Base-by-base conservation (phyloP, 2,797 vertebrate species). In the Salmo trutta region DNA sequence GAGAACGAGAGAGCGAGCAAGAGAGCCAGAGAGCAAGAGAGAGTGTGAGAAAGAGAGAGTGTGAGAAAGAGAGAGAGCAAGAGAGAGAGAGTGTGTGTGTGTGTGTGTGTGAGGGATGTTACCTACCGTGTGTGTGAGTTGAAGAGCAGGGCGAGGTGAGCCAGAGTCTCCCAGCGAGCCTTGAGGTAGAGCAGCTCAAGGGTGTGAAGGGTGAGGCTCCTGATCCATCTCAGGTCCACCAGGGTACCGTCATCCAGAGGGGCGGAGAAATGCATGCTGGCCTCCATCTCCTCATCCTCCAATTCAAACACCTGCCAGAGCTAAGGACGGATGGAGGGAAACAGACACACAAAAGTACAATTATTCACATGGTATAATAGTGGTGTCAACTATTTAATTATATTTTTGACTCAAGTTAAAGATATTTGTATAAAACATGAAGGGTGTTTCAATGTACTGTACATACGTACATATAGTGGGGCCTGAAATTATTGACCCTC, bases 131-230 rank as follows among this genome's bases (percentile, higher is more conserved):
- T 95, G 84, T 95, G 66, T 75, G 86, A 79, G 85, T 98, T 99
- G 88, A 97, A 99, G 66, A 96, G 90, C 77, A 98, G 86, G 73
- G 96, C 95, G 79, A 97, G 94, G 76, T 97, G 95, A 65, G 94
- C 93, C 52, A 99, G 89, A 5, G 88, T 89, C 93, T 98, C 97
- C 97, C 98, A 99, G 88, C 95, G 97, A 79, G 91, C 92, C 76
- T 91, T 89, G 56, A 94, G 84, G 89, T 96, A 95, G 14, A 99
- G 93, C 79, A 93, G 56, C 88, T 98, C 96, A 85, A 98, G 88
- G 59, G 97, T 93, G 90, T 94, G 92, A 77, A 98, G 87, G 62
- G 97, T 90, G 71, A 99, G 88, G 27, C 87, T 89, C 56, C 87
- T 90, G 76, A 97, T 92, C 95, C 96, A 98, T 69, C 92, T 95